Percentiles rank a stretch among this genome's conserved stretches.
phyloP scores from a whole-genome alignment of 2,113 vertebrate genomes.

The Hippoglossus stenolepis region DNA sequence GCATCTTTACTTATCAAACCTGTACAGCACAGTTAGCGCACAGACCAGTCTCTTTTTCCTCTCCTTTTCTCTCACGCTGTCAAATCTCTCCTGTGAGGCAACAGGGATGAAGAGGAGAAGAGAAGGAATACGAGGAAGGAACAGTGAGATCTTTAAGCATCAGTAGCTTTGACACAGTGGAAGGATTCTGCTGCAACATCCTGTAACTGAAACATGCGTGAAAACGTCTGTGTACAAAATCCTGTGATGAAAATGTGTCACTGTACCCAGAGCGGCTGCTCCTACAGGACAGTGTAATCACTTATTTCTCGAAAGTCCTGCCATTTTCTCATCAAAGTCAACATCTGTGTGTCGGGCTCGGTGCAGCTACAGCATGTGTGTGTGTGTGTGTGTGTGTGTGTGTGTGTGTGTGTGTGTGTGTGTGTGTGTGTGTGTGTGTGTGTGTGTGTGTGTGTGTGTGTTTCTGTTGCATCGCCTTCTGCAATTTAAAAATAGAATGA shows the following conservation, averaged over 20 bases:
- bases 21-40: neutral
- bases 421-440: neutral
- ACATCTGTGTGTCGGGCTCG: slow-evolving; percentile 20
- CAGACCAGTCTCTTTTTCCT: neutral
- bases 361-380: neutral
- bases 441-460: neutral
- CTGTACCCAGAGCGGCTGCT: neutral
- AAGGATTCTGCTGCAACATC: too few species aligned
- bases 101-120: neutral
- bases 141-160: slow-evolving; percentile 14
- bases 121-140: slow-evolving; percentile 3
- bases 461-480: slow-evolving; percentile 12
- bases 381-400: neutral
- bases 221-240: slow-evolving; percentile 7
- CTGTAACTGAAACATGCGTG: neutral
- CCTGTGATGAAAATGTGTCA: neutral
- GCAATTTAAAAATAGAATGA: slow-evolving; percentile 46
- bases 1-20: slow-evolving; percentile 20
- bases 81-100: slow-evolving; percentile 24
- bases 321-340: slow-evolving; percentile 52
- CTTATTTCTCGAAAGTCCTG: slow-evolving; percentile 24
- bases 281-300: slow-evolving; percentile 30
- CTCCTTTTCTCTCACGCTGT: slow-evolving; percentile 5
- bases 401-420: too few species aligned
- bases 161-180: slow-evolving; percentile 12